These are phyloP conservation scores for Benthosema pterotum DNA, from an alignment of 2,797 vertebrate species.

Conservation along the genomic window DNA sequence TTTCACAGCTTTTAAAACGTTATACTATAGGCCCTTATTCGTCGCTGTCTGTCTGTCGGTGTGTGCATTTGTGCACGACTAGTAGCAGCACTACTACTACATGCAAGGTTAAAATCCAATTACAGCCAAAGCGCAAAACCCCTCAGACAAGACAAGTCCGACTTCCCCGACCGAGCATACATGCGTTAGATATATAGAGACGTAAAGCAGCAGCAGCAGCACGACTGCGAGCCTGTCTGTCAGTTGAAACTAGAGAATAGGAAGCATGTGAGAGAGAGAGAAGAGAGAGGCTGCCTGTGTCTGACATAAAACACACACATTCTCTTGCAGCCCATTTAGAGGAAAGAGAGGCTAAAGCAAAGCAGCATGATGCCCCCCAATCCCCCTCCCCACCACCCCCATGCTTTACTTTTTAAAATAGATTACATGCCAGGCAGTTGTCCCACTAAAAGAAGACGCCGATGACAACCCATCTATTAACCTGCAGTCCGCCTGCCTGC, in stretches of 20 bases:
- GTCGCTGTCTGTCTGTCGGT: too few species aligned
- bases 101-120: conserved; percentile 80
- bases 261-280: conserved; percentile 83
- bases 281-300: too few species aligned
- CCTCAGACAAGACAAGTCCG: conserved; percentile 83
- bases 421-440: conserved; percentile 77
- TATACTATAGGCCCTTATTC: conserved; percentile 88
- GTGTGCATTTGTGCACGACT: conserved; percentile 94
- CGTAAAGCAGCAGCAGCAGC: conserved; percentile 80
- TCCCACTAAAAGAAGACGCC: conserved; percentile 66
- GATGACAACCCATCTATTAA: conserved; percentile 67
- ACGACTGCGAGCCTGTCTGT: conserved; percentile 90
- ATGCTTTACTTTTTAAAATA: conserved; percentile 77
- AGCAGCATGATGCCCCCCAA: conserved; percentile 86
- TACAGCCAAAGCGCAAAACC: conserved; percentile 84
- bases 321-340: conserved; percentile 85
- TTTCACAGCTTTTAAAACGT: conserved; percentile 92
- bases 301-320: conserved; percentile 94
- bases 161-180: conserved; percentile 78
- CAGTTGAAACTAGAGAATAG: conserved; percentile 87
- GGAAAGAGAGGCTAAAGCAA: conserved; percentile 88
- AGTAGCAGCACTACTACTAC: too few species aligned
- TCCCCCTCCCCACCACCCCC: too few species aligned
- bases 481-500: conserved; percentile 61
- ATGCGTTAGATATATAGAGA: conserved; percentile 77